Conservation (phyloP, 2,888 invertebrate species). For the Tipula helvola region DNA sequence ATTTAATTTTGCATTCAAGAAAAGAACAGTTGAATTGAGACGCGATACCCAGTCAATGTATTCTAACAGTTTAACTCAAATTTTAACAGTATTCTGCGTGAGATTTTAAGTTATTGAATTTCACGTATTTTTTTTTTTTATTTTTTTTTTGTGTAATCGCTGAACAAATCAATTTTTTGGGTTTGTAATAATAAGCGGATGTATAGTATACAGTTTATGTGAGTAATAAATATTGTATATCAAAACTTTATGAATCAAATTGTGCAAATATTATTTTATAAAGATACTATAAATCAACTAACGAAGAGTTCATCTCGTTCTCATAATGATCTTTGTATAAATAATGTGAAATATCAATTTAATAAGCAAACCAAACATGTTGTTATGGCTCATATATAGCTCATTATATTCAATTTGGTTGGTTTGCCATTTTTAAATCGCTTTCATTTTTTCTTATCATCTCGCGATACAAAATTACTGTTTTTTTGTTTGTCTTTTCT, state of each 20-base stretch:
- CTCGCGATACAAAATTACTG: background rate
- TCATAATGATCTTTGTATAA: background rate
- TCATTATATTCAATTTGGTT: background rate
- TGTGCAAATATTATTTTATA: background rate
- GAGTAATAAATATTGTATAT: background rate
- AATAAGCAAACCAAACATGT: background rate
- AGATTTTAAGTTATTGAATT: background rate
- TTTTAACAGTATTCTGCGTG: background rate
- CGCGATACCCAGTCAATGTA: background rate
- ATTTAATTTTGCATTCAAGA: background rate
- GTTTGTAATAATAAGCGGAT: background rate
- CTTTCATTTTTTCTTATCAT: background rate
- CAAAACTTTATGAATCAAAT: background rate
- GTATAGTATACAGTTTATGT: background rate
- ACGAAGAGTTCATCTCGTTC: background rate
- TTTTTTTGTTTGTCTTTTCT: background rate
- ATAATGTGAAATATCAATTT: background rate
- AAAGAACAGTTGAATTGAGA: background rate
- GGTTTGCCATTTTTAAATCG: background rate
- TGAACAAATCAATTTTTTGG: background rate
- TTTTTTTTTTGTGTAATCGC: background rate
- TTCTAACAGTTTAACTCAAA: background rate
- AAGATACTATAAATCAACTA: background rate
- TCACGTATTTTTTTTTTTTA: background rate
- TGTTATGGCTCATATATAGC: background rate